Percentiles rank a stretch among this genome's conserved stretches.
Evolutionary conservation across 37 sponge, comb jelly and placozoan genomes (phyloP).

Genomic region (Beroe ovata): DNA sequence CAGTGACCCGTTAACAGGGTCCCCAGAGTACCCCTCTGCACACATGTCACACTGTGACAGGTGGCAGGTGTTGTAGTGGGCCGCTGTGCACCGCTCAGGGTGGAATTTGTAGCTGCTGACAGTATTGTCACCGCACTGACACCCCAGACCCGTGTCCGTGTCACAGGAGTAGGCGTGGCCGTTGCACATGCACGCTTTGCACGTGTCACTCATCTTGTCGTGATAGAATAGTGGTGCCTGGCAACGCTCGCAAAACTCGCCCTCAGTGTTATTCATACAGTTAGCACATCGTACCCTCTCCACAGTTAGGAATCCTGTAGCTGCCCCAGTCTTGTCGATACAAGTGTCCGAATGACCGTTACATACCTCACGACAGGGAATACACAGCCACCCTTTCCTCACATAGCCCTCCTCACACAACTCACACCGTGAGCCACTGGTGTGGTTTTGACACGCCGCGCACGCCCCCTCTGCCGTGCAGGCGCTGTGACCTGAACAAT

Average conservation of each 20-base stretch:
- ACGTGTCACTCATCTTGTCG: neutral
- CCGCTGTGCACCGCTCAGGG: neutral
- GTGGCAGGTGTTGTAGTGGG: neutral
- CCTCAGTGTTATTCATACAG: slow-evolving; percentile 58
- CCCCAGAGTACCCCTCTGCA: neutral
- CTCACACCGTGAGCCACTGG: slow-evolving; percentile 8
- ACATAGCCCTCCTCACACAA: slow-evolving; percentile 10
- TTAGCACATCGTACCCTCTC: neutral
- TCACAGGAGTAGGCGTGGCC: neutral
- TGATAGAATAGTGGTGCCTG: neutral
- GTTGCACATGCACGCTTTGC: slow-evolving; percentile 33
- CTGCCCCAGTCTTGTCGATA: neutral
- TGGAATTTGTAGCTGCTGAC: slow-evolving; percentile 2
- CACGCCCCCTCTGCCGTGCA: slow-evolving; percentile 18
- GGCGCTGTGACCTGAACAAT: slow-evolving; percentile 22
- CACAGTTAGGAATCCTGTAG: neutral
- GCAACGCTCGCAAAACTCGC: slow-evolving; percentile 22
- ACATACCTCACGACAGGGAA: slow-evolving; percentile 28
- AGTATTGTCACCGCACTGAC: slow-evolving; percentile 28
- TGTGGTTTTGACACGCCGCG: neutral
- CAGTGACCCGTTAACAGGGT: slow-evolving; percentile 8
- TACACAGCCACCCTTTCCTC: neutral
- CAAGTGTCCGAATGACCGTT: slow-evolving; percentile 15
- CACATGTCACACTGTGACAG: slow-evolving; percentile 52
- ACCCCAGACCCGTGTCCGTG: slow-evolving; percentile 14